These are phyloP conservation scores for Carassius carassius DNA, from an alignment of 2,113 vertebrate genomes.

Conservation along the genomic window DNA sequence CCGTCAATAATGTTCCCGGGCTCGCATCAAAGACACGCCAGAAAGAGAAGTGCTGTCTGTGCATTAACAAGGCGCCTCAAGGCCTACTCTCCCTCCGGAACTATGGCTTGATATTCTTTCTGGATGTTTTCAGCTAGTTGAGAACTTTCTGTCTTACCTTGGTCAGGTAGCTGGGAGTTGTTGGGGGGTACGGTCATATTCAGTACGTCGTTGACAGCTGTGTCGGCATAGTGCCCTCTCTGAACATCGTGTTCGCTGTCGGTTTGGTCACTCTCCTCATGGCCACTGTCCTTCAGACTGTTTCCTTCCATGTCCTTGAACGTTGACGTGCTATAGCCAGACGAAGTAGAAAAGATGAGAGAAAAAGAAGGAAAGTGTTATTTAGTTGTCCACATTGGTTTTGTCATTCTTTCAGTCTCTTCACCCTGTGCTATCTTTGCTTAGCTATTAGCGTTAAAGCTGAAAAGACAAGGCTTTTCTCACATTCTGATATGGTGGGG, in stretches of 20 bases:
- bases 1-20: slow-evolving; percentile 69
- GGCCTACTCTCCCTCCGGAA: slow-evolving; percentile 38
- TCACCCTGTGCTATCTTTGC: slow-evolving; percentile 25
- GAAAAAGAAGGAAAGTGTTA: slow-evolving; percentile 65
- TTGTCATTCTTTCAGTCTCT: slow-evolving; percentile 52
- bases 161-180: slow-evolving; percentile 91
- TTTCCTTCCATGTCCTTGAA: slow-evolving; percentile 99
- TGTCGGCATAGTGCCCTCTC: slow-evolving; percentile 95
- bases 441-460: not conserved
- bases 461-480: slow-evolving; percentile 11
- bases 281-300: slow-evolving; percentile 98
- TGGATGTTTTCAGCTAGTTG: slow-evolving; percentile 18
- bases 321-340: slow-evolving; percentile 90
- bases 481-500: not conserved
- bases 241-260: slow-evolving; percentile 98
- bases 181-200: slow-evolving; percentile 93
- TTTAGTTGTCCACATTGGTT: slow-evolving; percentile 71
- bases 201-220: slow-evolving; percentile 93
- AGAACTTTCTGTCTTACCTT: slow-evolving; percentile 80
- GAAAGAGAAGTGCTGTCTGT: slow-evolving; percentile 24
- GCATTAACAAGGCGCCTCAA: slow-evolving; percentile 67
- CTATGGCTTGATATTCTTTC: slow-evolving; percentile 20
- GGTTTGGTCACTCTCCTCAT: slow-evolving; percentile 98
- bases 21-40: slow-evolving; percentile 68
- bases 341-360: slow-evolving; percentile 70